Evolutionary conservation across 1,140 invertebrate species (phyloP), one percentile per base, ranked within the genome.

Genomic region (Drosophila pallidifrons): DNA sequence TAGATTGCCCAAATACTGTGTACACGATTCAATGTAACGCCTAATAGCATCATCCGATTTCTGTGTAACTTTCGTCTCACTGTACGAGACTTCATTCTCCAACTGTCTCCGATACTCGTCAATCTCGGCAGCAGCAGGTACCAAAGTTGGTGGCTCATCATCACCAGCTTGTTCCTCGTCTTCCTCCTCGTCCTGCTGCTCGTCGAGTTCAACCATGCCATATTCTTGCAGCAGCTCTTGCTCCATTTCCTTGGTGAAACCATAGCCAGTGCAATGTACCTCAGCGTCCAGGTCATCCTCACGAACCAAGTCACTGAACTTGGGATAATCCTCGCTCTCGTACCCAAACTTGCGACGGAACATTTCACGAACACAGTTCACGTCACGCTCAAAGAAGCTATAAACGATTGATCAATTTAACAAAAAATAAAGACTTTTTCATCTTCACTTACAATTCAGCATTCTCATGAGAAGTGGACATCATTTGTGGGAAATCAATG

Each of bases 401-500:
- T 4, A 82, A 90, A n/a, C 7, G 20, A 49, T 6, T 13, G 13
- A n/a, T 10, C 1, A 11, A 38, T 54, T 3, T 25, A 25, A 25
- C 20, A 25, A 25, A 25, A 25, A 4, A 3, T 4, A 25, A 25
- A 25, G 20, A 25, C 20, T 25, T 25, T 25, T 25, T 25, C 3
- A 25, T 8, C 46, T 2, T 52, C 16, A 32, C 94, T 94, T 93
- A 98, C 95, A 96, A 95, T 94, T 99, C 95, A 35, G 98, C 99
- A 94, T 99, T 99, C 15, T 94, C 92, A 94, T 99, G 99, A 51
- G 95, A 96, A 0, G 96, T 99, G 5, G 98, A 99, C 46, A 99
- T 95, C 99, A 99, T 99, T 94, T 99, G 99, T 1, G 99, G 99
- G 93, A 99, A 99, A 94, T 99, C 99, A 90, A 99, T 99, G 61